phyloP scores from a whole-genome alignment of 1,140 invertebrate genomes.

The Trichonephila inaurata region DNA sequence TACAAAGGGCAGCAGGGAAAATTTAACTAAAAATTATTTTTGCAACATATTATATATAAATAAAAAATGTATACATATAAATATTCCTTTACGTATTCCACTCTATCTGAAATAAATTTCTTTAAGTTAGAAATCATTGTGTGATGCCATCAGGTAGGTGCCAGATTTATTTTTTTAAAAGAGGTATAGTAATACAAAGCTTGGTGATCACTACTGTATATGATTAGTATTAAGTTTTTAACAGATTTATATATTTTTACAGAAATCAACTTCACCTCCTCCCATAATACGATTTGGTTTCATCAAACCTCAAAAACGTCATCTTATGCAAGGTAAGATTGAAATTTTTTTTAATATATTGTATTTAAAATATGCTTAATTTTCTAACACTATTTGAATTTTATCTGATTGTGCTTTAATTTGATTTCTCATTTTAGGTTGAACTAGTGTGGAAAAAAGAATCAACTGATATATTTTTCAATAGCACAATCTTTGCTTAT shows the following conservation, averaged over 20 bases:
- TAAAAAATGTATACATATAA: too few species aligned
- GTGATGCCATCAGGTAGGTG: too few species aligned
- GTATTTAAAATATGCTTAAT: neutral
- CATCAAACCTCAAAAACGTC: constrained; percentile 34
- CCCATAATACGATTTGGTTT: constrained; percentile 37
- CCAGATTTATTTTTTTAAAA: too few species aligned
- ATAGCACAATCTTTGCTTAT: neutral
- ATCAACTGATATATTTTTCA: neutral
- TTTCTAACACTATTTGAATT: neutral
- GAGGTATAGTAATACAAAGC: too few species aligned
- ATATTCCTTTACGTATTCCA: too few species aligned
- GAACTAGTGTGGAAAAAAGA: neutral
- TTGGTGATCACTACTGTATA: too few species aligned
- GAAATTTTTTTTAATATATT: neutral
- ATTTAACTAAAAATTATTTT: too few species aligned
- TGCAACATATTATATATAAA: too few species aligned
- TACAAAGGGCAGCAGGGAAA: too few species aligned
- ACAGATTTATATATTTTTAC: neutral
- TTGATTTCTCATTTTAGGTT: neutral
- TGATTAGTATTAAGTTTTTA: neutral
- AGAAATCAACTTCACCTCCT: constrained; percentile 31
- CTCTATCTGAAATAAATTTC: too few species aligned
- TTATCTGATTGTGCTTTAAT: neutral
- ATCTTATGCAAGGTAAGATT: neutral
- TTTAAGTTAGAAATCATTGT: too few species aligned